Conservation (phyloP, 2,888 invertebrate genomes). For the Tetragonula carbonaria region DNA sequence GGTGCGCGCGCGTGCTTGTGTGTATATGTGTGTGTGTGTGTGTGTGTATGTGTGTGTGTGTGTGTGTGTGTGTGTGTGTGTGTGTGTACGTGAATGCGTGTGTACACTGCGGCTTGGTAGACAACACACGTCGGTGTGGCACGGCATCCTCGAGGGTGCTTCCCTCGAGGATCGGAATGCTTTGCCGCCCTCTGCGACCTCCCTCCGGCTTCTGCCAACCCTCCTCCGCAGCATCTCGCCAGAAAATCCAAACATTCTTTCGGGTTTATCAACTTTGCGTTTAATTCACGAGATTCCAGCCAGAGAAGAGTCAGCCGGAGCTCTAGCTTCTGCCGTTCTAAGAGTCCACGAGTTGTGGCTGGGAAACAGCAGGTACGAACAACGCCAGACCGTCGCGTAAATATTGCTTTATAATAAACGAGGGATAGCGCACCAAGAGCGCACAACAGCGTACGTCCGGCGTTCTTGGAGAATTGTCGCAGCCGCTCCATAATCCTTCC, state of each 20-base stretch:
- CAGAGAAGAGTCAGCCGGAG: conserved; percentile 48
- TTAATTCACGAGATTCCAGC: conserved; percentile 73
- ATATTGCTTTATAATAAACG: conserved; percentile 48
- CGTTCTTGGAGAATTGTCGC: conserved; percentile 40
- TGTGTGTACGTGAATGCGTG: neutral
- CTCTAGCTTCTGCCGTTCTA: conserved; percentile 14
- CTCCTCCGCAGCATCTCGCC: conserved; percentile 56
- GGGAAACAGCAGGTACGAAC: conserved; percentile 17
- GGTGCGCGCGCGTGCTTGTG: neutral
- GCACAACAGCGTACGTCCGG: neutral
- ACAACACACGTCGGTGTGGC: conserved; percentile 37
- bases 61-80: neutral
- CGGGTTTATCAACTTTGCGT: conserved; percentile 77
- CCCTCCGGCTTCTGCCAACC: conserved; percentile 29
- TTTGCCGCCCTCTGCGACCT: conserved; percentile 73
- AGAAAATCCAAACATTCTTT: conserved; percentile 77
- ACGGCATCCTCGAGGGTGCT: conserved; percentile 68
- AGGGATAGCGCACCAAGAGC: neutral
- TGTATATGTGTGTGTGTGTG: neutral
- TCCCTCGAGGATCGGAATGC: conserved; percentile 76
- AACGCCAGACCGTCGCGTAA: conserved; percentile 23
- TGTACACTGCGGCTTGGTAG: conserved; percentile 30
- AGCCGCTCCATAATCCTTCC: conserved; percentile 30
- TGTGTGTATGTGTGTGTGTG: neutral
- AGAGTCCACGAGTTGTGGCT: conserved; percentile 17